phyloP scores from a whole-genome alignment of 2,797 vertebrate species.

The Acestrorhynchus altus region DNA sequence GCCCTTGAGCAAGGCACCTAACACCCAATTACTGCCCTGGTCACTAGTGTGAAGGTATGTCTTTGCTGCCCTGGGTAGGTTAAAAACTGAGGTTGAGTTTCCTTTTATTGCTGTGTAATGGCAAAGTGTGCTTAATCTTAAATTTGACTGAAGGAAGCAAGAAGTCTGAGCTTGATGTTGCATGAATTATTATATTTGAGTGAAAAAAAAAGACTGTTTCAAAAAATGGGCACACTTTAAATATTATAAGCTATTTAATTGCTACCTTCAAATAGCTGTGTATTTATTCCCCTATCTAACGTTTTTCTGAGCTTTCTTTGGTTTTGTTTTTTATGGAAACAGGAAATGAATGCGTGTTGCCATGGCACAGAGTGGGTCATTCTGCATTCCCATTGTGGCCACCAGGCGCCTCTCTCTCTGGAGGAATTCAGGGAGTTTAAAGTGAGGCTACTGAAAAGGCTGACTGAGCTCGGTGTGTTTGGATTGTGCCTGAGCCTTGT shows the following conservation, averaged over 20 bases:
- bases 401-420: not conserved
- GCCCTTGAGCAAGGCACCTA: too few relatives aligned
- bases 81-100: too few relatives aligned
- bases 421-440: slow-evolving; percentile 42
- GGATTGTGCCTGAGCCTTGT: slow-evolving; percentile 32
- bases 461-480: slow-evolving; percentile 22
- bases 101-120: too few relatives aligned
- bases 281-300: not conserved
- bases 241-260: not conserved
- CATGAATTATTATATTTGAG: too few relatives aligned
- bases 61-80: too few relatives aligned
- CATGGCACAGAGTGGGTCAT: slow-evolving; percentile 5
- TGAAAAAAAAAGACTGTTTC: too few relatives aligned
- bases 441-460: slow-evolving; percentile 34
- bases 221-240: too few relatives aligned
- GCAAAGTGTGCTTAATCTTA: too few relatives aligned
- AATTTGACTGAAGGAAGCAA: too few relatives aligned
- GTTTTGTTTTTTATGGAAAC: slow-evolving; percentile 16
- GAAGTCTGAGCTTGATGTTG: too few relatives aligned
- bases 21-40: too few relatives aligned
- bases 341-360: slow-evolving; percentile 41
- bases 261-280: slow-evolving; percentile 8
- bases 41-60: too few relatives aligned
- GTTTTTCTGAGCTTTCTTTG: not conserved
- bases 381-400: slow-evolving; percentile 19